Evolutionary conservation across 92 coral and sea anemone genomes (phyloP).

Genomic region (Plumapathes pennacea): DNA sequence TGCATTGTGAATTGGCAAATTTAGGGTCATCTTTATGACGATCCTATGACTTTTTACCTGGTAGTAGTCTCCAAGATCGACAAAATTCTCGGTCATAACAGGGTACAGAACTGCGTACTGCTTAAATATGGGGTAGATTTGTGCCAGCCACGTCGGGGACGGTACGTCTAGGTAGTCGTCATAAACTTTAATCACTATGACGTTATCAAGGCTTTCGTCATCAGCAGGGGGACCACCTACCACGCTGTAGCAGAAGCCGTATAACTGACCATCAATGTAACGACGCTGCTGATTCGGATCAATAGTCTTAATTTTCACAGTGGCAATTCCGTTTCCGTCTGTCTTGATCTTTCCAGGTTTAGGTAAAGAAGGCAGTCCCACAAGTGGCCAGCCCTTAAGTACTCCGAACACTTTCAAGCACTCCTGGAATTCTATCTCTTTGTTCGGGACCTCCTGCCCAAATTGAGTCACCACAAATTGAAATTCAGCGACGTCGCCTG

Average conservation of each 20-base stretch:
- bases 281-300: slow-evolving; percentile 65
- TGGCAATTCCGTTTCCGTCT: slow-evolving; percentile 43
- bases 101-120: slow-evolving; percentile 82
- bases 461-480: slow-evolving; percentile 59
- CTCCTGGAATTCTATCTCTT: slow-evolving; percentile 4
- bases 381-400: not conserved
- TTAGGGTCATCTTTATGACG: slow-evolving; percentile 38
- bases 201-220: slow-evolving; percentile 8
- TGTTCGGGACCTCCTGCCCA: slow-evolving; percentile 52
- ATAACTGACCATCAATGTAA: slow-evolving; percentile 70
- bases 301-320: slow-evolving; percentile 14
- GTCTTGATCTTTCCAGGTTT: slow-evolving; percentile 8
- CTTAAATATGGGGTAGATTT: slow-evolving; percentile 69
- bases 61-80: slow-evolving; percentile 72
- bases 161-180: slow-evolving; percentile 17
- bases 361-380: slow-evolving; percentile 23
- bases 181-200: slow-evolving; percentile 42
- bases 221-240: too few relatives aligned
- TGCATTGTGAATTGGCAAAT: slow-evolving; percentile 52
- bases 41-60: slow-evolving; percentile 39
- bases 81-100: slow-evolving; percentile 66
- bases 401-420: slow-evolving; percentile 4
- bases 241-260: slow-evolving; percentile 40
- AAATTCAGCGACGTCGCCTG: slow-evolving; percentile 33
- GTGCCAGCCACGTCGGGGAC: slow-evolving; percentile 61